Base-by-base conservation (phyloP, 2,113 vertebrate species). In the Sapayoa aenigma region DNA sequence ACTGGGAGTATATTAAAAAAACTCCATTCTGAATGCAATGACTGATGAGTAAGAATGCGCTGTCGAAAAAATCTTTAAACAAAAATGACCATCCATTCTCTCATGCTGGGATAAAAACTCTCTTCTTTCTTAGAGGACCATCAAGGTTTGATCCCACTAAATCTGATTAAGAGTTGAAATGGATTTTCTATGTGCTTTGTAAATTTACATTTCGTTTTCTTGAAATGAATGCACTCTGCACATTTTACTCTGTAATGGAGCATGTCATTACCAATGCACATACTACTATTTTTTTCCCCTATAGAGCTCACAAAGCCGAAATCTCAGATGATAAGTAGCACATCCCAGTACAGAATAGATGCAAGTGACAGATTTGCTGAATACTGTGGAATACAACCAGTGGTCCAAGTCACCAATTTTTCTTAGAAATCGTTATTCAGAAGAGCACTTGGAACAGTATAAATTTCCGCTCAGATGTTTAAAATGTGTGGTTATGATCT, bases 211-310 rank as follows among this genome's bases (percentile, higher is more conserved):
- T 95, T 91, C 12, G 0, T 94, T 95, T 80, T 91, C 89, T 91
- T 85, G 71, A 95, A 95, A 87, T 72, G 58, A 94, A 75, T 87
- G 84, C 84, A 87, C 87, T 93, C 74, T 79, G 77, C 80, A 91
- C 91, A 90, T 96, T 96, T 96, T 93, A 96, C 94, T 96, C 93
- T 94, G 93, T 92, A 97, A 97, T 97, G 91, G 81, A 95, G 69
- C 89, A 33, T 92, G 84, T 95, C 59, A 89, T 95, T 96, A 79
- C 60, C 85, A 47, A 86, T 87, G 95, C 91, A 90, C 18, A 52
- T 95, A 47, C 93, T 92, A 79, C 95, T 93, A 24, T 76, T 94
- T 97, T 96, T 96, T 91, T 73, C 72, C 58, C 84, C 92, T 92
- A 11, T 95, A 69, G 85, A 95, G 78, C 71, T 96, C 76, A 88